These are phyloP conservation scores for Talpa occidentalis DNA, from an alignment of 2,113 vertebrate species.

Conservation along the genomic window DNA sequence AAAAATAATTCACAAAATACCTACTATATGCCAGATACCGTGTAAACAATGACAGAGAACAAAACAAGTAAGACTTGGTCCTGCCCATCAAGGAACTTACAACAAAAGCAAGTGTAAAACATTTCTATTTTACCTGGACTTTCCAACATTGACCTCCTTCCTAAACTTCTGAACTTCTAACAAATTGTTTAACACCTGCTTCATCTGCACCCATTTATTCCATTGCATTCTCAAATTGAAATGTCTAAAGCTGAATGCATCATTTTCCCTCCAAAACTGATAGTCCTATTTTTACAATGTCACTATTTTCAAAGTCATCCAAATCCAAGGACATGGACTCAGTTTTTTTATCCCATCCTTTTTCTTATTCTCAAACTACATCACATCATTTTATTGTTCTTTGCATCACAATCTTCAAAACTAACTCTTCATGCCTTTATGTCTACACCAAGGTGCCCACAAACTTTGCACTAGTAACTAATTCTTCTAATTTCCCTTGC, in stretches of 20 bases:
- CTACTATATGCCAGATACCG: background rate
- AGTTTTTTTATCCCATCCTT: background rate
- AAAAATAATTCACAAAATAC: slow-evolving; percentile 36
- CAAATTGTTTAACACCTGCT: background rate
- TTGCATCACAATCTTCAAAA: background rate
- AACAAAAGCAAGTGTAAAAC: background rate
- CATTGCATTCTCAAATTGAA: background rate
- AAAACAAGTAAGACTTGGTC: background rate
- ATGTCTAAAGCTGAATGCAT: background rate
- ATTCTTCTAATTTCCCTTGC: background rate
- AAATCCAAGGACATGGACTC: background rate
- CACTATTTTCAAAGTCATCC: background rate
- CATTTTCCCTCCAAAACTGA: background rate
- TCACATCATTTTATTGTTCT: background rate
- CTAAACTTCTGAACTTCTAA: background rate
- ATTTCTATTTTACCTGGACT: background rate
- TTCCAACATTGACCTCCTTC: background rate
- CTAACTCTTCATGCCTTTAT: background rate
- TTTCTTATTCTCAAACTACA: background rate
- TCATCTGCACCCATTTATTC: background rate
- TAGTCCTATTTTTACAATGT: background rate
- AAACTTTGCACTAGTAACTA: background rate
- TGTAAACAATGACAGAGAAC: background rate
- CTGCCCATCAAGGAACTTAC: background rate
- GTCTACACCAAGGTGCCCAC: background rate